These are phyloP conservation scores for Gadus macrocephalus DNA, from an alignment of 2,113 vertebrate species.

Conservation along the genomic window DNA sequence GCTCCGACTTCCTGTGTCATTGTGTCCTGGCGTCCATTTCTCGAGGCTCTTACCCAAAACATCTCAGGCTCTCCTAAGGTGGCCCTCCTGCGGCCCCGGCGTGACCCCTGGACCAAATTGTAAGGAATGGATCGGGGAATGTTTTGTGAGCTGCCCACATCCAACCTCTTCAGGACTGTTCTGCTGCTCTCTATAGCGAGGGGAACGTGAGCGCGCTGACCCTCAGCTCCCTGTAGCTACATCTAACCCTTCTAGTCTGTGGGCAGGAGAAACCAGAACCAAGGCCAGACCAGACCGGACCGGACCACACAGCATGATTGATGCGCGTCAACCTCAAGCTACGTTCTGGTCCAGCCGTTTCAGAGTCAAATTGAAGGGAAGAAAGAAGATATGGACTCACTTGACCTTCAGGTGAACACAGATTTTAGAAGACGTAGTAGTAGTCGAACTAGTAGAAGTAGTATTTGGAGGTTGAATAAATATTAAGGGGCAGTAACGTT, in stretches of 20 bases:
- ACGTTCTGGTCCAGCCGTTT: constrained; percentile 7
- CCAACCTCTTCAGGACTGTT: constrained; percentile 44
- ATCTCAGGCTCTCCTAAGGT: constrained; percentile 30
- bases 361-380: constrained; percentile 1
- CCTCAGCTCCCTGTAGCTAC: constrained; percentile 42
- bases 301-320: constrained; percentile 50
- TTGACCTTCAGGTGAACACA: neutral
- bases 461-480: neutral
- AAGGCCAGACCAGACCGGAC: constrained; percentile 17
- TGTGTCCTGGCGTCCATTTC: constrained; percentile 42
- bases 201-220: constrained; percentile 57
- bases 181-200: constrained; percentile 61
- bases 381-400: neutral
- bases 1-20: constrained; percentile 49
- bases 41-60: constrained; percentile 38
- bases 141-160: constrained; percentile 36
- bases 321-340: neutral
- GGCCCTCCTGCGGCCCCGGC: constrained; percentile 21
- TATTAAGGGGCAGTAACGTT: neutral
- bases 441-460: no score
- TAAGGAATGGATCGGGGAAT: constrained; percentile 49
- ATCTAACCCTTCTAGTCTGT: constrained; percentile 25
- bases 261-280: constrained; percentile 29
- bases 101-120: constrained; percentile 60
- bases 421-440: no score